Evolutionary conservation across 2,113 vertebrate species (phyloP).

Genomic region (Zosterops borbonicus): DNA sequence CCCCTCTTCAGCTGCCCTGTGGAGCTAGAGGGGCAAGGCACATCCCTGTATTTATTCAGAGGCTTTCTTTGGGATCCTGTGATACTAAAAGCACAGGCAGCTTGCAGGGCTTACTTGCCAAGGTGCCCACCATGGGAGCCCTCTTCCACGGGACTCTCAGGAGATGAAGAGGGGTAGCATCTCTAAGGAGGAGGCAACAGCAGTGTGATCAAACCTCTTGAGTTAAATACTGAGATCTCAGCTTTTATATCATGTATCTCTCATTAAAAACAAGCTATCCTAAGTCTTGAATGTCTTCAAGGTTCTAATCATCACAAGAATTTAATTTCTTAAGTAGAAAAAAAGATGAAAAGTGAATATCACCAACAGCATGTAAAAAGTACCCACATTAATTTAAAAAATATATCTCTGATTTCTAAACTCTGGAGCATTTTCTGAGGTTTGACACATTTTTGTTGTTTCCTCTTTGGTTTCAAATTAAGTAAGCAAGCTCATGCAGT

Average conservation of each 20-base stretch:
- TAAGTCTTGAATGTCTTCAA: not conserved
- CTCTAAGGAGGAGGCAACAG: not conserved
- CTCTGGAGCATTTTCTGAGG: not conserved
- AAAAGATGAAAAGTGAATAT: not conserved
- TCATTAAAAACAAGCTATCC: not conserved
- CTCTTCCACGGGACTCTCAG: not conserved
- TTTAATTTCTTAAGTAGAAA: not conserved
- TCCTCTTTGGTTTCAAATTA: not conserved
- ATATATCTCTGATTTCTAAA: not conserved
- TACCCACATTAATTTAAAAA: not conserved
- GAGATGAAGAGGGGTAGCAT: not conserved
- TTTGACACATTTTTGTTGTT: not conserved
- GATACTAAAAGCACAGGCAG: not conserved
- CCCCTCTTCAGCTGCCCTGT: accelerated
- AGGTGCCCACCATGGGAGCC: not conserved
- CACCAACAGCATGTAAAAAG: not conserved
- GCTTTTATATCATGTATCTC: not conserved
- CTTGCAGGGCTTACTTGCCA: not conserved
- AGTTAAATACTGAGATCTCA: not conserved
- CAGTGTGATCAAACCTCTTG: not conserved
- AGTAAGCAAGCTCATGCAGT: accelerated
- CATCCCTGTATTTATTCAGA: not conserved
- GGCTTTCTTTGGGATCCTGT: not conserved
- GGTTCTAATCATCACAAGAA: not conserved
- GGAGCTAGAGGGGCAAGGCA: not conserved